Evolutionary conservation across 2,797 vertebrate genomes (phyloP).

Genomic region (Kryptopterus vitreolus): DNA sequence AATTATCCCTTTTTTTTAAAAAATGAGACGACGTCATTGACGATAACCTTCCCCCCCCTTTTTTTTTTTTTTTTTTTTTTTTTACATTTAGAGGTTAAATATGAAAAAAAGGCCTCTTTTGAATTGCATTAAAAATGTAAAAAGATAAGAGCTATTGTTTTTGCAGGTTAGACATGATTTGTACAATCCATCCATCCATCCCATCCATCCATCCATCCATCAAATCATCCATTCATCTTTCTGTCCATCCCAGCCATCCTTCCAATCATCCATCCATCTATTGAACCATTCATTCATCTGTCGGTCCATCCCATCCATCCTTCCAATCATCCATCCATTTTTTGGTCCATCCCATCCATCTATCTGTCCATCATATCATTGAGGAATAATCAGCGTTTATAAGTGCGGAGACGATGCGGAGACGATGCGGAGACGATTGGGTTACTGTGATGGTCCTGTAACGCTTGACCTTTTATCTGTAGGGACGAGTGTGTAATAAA

Average conservation of each 20-base stretch:
- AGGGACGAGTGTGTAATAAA: neutral
- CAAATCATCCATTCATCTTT: no score
- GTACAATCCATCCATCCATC: neutral
- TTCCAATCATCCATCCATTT: no score
- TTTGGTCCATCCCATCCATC: no score
- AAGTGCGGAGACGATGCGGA: neutral
- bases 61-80: neutral
- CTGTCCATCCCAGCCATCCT: no score
- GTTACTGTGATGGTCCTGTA: neutral
- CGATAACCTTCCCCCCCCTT: constrained; percentile 44
- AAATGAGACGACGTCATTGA: constrained; percentile 58
- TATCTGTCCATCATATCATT: no score
- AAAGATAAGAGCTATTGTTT: neutral
- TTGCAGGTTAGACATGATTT: neutral
- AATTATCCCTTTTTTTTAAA: constrained; percentile 52
- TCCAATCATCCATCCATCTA: no score
- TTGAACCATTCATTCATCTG: no score
- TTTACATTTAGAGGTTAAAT: neutral
- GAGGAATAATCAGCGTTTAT: neutral
- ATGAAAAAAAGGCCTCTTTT: no score
- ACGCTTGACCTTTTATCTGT: constrained; percentile 28
- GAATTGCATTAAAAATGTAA: neutral
- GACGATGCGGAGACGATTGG: neutral
- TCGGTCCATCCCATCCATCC: no score
- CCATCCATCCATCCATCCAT: no score